Conservation (phyloP, 2,888 invertebrate genomes). For the Spilosoma lubricipeda region DNA sequence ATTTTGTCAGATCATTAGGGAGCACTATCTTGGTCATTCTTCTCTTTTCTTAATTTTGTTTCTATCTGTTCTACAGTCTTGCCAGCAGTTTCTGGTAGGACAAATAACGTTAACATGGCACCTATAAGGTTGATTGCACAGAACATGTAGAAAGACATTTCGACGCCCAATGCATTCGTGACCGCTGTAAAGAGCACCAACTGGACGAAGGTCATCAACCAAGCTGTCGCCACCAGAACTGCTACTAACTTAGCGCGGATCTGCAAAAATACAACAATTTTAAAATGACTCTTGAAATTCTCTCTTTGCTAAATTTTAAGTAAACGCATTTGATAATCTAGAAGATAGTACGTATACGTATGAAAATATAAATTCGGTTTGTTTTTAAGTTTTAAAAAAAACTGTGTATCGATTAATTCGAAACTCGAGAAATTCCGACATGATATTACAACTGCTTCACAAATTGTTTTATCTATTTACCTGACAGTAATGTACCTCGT, state of each 20-base stretch:
- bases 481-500: no score
- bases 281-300: not conserved
- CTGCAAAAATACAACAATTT: slow-evolving; percentile 39
- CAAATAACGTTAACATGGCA: slow-evolving; percentile 56
- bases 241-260: slow-evolving; percentile 66
- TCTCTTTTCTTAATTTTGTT: slow-evolving; percentile 34
- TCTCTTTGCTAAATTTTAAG: no score
- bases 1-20: no score
- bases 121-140: slow-evolving; percentile 64
- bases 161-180: slow-evolving; percentile 58
- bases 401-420: no score
- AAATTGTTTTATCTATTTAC: no score
- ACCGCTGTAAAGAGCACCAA: slow-evolving; percentile 52
- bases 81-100: slow-evolving; percentile 77
- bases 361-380: no score
- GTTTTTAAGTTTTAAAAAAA: no score
- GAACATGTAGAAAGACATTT: slow-evolving; percentile 68
- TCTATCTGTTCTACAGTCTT: slow-evolving; percentile 69
- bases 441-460: no score
- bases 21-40: not conserved
- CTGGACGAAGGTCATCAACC: slow-evolving; percentile 59
- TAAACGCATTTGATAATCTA: no score
- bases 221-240: slow-evolving; percentile 55
- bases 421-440: no score
- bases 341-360: no score